A percentile compares a stretch with the other conserved stretches of the same genome.
Conservation (phyloP, 53 echinoderm and acorn worm genomes). For the Patiria pectinifera region DNA sequence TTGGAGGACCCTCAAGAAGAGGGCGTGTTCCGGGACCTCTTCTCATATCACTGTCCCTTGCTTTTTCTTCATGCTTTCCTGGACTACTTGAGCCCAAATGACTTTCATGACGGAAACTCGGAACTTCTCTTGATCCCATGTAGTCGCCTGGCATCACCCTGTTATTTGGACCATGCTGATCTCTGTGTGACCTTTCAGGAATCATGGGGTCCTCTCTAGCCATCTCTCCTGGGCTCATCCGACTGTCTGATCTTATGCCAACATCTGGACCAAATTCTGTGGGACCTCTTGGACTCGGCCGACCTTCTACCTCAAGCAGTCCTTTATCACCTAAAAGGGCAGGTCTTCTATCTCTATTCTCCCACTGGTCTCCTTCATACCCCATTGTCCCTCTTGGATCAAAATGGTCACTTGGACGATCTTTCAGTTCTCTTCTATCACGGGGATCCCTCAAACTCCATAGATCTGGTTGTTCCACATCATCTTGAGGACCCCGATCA, state of each 20-base stretch:
- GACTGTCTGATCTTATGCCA: background rate
- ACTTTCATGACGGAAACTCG: conserved; percentile 24
- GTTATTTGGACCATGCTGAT: background rate
- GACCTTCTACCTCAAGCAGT: background rate
- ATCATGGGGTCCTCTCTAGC: background rate
- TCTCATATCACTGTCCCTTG: conserved; percentile 41
- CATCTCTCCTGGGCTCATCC: background rate
- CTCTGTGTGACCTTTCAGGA: conserved; percentile 19
- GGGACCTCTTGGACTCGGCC: conserved; percentile 1
- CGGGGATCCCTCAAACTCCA: background rate
- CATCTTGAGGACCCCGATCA: background rate
- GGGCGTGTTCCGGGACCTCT: background rate
- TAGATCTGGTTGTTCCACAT: conserved; percentile 5
- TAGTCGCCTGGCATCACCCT: conserved; percentile 19
- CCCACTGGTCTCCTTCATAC: conserved; percentile 3
- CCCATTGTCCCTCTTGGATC: conserved; percentile 15
- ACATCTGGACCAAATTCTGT: conserved; percentile 13
- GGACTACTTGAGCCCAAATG: conserved; percentile 12
- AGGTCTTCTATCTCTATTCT: conserved; percentile 17
- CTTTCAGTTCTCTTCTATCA: conserved; percentile 27
- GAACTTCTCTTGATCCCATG: conserved; percentile 35
- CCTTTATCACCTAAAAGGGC: conserved; percentile 8
- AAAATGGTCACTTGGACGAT: background rate
- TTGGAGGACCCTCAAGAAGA: conserved; percentile 7
- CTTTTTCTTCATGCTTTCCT: conserved; percentile 21